Evolutionary conservation across 1,140 invertebrate species (phyloP), one percentile per base, ranked within the genome.

Genomic region (Diuraphis noxia): DNA sequence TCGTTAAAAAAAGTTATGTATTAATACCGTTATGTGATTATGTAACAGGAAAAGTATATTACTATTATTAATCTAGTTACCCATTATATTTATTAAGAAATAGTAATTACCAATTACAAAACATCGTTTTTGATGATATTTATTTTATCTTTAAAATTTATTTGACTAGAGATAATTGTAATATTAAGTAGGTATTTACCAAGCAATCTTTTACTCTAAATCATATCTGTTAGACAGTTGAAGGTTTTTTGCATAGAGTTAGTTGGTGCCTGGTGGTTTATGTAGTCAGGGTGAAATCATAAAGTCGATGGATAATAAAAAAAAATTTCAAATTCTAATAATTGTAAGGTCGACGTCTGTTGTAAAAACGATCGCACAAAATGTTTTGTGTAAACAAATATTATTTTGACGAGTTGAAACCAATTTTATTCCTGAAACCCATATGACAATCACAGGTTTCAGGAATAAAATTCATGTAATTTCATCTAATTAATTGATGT

Each of bases 251-350:
- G 46, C 8, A 25, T 49, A 43, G n/a, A 49, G 49, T 36, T 52
- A 86, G 43, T 52, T 36, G 84, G 84, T 86, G 43, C 34, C 38
- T 36, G 84, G 84, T 86, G 43, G 19, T 86, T 52, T 34, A 21
- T 84, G 19, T 84, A 84, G 82, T 86, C 84, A 86, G 84, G 46
- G 84, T 49, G 46, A 86, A 86, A 86, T 86, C 8, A 36, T 86
- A 38, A 86, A 52, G 21, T 86, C 21, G 34, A 52, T 79, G 21
- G 56, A 72, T 86, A 86, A 52, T 52, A 49, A 36, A 46, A 86
- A 36, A 36, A 86, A 86, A 86, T 86, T 86, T 36, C 21, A 86
- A 49, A 86, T 86, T 49, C 21, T 25, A 49, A 86, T 86, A 52
- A 52, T 23, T 86, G 23, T 86, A 86, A 86, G 84, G 84, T 86